Evolutionary conservation across 1,140 invertebrate species (phyloP), one percentile per base, ranked within the genome.

Genomic region (Andricus grossulariae): DNA sequence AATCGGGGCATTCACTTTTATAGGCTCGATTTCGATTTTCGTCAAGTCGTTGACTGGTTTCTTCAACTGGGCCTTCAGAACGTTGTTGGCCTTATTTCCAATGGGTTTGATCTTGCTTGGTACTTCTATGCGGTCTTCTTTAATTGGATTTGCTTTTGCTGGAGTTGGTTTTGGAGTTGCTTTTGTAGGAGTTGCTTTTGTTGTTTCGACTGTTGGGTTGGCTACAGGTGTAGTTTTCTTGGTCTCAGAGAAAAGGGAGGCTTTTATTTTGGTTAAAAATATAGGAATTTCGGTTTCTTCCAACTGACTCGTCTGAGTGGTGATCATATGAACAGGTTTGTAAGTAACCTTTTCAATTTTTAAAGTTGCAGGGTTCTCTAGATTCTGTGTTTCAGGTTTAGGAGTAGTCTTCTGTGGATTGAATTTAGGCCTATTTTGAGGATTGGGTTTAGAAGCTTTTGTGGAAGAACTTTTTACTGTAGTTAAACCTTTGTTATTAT

Each of bases 341-440:
- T 91, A 86, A 0, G 89, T 92, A 0, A 91, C 91, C 45, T 91
- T 92, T 79, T 92, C 91, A 60, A 92, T 87, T 77, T 89, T 91
- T 0, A 87, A 88, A 2, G 85, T 88, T 2, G 77, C 78, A 10
- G 71, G 71, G 7, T 71, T 72, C 16, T 83, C 77, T 0, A 79
- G 80, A 60, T 79, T 82, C 50, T 81, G 79, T 7, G 45, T n/a
- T 7, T 76, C 81, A 52, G 83, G 75, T 52, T 83, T 83, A 19
- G 80, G 76, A 16, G 84, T 83, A 7, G 81, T 82, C 50, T 73
- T 80, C 21, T 80, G 74, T 2, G 60, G 1, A 73, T 45, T 2
- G 75, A 45, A 25, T 72, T 85, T 84, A 4, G 74, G 75, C 51
- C 72, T 79, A 15, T 54, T 81, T 49, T 79, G 78, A 72, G 50